Base-by-base conservation (phyloP, 2,113 vertebrate species). In the Ancistrus triradiatus region DNA sequence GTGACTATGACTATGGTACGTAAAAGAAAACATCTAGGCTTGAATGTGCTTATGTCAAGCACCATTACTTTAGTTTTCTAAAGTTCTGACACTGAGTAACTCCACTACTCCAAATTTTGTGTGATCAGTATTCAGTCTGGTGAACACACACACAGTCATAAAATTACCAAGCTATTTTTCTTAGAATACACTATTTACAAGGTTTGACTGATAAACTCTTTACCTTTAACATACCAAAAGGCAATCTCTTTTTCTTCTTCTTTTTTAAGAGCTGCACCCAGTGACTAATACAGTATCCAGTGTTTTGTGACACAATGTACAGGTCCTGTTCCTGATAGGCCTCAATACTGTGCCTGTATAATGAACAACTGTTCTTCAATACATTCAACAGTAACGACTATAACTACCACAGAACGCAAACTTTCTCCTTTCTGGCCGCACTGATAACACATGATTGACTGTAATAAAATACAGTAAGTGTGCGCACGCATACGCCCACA, bases 11-110 rank as follows among this genome's bases (percentile, higher is more conserved):
- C 75, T 74, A 74, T 42, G 59, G 59, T 63, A 68, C 69, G 22
- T 49, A 51, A 59, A 62, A 70, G 69, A 71, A 73, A 81, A 75
- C 72, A 69, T 70, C 75, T 71, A 72, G 37, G 63, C 68, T 64
- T n/a, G n/a, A n/a, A n/a, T n/a, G 75, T 78, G 79, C 58, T 63
- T 14, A 59, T 66, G 78, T 70, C 74, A 78, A 47, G 77, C 68
- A 15, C 73, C 74, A 72, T 73, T 81, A 74, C 51, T 52, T 22
- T n/a, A n/a, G 38, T 59, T 51, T 51, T 51, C 8, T 47, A 33
- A 59, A 14, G 37, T 51, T 37, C 25, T 51, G 51, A 58, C n/a
- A n/a, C n/a, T n/a, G n/a, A n/a, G n/a, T n/a, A n/a, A n/a, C n/a
- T n/a, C n/a, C n/a, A n/a, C n/a, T n/a, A n/a, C n/a, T n/a, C n/a